A percentile compares a stretch with the other conserved stretches of the same genome.
These are phyloP conservation scores for Dasypolia templi DNA, from an alignment of 2,888 invertebrate species.

Conservation along the genomic window DNA sequence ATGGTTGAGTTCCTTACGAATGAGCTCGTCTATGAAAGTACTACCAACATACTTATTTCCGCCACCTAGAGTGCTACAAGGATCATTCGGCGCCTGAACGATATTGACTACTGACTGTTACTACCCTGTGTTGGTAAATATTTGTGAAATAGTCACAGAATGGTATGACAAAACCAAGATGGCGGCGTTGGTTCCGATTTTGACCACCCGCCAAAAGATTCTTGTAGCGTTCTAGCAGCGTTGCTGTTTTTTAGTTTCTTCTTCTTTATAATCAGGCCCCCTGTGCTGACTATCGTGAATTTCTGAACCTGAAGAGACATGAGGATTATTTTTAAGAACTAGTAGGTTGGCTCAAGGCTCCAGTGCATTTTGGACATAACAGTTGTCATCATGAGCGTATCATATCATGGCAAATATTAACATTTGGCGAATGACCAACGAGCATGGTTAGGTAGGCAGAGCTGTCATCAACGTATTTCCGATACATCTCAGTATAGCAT, in stretches of 20 bases:
- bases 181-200: not conserved
- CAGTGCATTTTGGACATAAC: no score
- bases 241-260: not conserved
- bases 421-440: slow-evolving; percentile 37
- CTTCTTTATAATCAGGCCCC: not conserved
- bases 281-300: not conserved
- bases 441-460: slow-evolving; percentile 4
- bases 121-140: not conserved
- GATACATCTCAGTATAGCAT: slow-evolving; percentile 26
- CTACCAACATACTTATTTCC: not conserved
- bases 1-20: not conserved
- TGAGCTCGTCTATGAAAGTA: not conserved
- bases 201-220: not conserved
- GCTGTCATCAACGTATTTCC: slow-evolving; percentile 8
- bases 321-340: not conserved
- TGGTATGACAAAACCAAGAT: not conserved
- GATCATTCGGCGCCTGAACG: not conserved
- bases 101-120: no score
- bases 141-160: not conserved
- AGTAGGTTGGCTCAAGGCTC: not conserved
- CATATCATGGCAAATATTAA: not conserved
- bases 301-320: no score
- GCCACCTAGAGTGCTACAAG: not conserved
- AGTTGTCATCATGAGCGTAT: not conserved
- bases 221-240: not conserved